A percentile compares a stretch with the other conserved stretches of the same genome.
These are phyloP conservation scores for Coenonympha glycerion DNA, from an alignment of 2,888 invertebrate genomes.

Conservation along the genomic window DNA sequence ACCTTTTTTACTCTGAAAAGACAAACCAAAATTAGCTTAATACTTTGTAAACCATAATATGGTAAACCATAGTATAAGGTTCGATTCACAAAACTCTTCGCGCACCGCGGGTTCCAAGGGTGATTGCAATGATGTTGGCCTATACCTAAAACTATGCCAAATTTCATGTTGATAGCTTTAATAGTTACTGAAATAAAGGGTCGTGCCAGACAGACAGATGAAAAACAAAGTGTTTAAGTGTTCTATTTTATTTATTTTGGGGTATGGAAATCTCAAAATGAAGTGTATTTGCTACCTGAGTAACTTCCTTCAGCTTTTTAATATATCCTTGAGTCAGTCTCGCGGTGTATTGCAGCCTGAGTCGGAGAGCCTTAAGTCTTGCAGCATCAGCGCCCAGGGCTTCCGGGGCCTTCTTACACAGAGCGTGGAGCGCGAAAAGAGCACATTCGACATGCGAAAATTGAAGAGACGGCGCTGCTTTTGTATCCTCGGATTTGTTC, in stretches of 20 bases:
- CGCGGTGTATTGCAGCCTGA: conserved; percentile 93
- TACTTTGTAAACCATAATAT: too few relatives aligned
- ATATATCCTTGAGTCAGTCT: conserved; percentile 90
- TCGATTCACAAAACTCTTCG: too few relatives aligned
- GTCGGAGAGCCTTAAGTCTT: conserved; percentile 88
- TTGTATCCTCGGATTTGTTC: conserved; percentile 49
- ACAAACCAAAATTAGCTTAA: neutral
- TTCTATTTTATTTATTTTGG: too few relatives aligned
- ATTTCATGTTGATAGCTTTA: too few relatives aligned
- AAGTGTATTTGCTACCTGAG: conserved; percentile 64
- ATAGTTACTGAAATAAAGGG: too few relatives aligned
- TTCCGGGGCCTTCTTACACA: conserved; percentile 87
- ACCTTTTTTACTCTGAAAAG: conserved; percentile 79
- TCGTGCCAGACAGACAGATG: too few relatives aligned
- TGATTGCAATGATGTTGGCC: too few relatives aligned
- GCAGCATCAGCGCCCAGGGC: conserved; percentile 81
- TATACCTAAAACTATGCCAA: too few relatives aligned
- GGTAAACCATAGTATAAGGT: too few relatives aligned
- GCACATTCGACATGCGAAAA: conserved; percentile 96
- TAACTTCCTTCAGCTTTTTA: conserved; percentile 81
- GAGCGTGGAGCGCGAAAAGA: conserved; percentile 83
- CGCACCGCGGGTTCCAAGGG: too few relatives aligned
- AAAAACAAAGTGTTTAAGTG: too few relatives aligned
- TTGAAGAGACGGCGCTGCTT: conserved; percentile 87
- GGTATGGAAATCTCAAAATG: too few relatives aligned